phyloP scores from a whole-genome alignment of 92 coral and sea anemone genomes.

The Umimayanthus chanpuru region DNA sequence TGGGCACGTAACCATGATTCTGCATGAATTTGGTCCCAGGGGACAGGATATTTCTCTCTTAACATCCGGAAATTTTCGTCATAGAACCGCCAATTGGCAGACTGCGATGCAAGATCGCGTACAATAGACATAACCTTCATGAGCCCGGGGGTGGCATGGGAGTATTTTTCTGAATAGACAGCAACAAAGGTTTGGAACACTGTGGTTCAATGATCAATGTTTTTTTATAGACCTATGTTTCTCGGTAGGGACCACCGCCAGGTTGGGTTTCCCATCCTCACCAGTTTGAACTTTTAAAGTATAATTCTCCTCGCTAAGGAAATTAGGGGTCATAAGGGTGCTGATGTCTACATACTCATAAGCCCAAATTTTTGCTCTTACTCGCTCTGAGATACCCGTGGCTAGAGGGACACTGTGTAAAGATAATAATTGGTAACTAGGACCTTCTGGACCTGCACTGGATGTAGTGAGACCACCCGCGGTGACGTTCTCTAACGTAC shows the following conservation, averaged over 20 bases:
- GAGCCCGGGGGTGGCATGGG: constrained; percentile 31
- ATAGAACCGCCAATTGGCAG: constrained; percentile 40
- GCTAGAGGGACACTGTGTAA: no score
- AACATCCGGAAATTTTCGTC: constrained; percentile 17
- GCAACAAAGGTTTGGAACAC: constrained; percentile 32
- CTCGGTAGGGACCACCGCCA: constrained; percentile 19
- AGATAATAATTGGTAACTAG: no score
- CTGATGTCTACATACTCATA: constrained; percentile 9
- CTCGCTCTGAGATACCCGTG: not conserved
- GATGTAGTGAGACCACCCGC: no score
- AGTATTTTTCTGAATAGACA: constrained; percentile 15
- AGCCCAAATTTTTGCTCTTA: constrained; percentile 10
- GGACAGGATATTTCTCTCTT: constrained; percentile 3
- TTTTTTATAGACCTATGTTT: constrained; percentile 8
- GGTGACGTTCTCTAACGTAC: no score
- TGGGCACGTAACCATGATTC: constrained; percentile 3
- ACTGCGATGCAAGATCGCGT: constrained; percentile 12
- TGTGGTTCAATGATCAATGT: constrained; percentile 25
- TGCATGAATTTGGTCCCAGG: constrained; percentile 32
- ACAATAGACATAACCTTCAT: constrained; percentile 34
- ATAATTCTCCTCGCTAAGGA: constrained; percentile 11
- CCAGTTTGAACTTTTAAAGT: constrained; percentile 32
- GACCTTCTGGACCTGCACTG: no score
- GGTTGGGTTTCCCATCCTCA: constrained; percentile 15
- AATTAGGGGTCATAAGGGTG: not conserved